Evolutionary conservation across 2,888 invertebrate genomes (phyloP).

Genomic region (Villa cingulata): DNA sequence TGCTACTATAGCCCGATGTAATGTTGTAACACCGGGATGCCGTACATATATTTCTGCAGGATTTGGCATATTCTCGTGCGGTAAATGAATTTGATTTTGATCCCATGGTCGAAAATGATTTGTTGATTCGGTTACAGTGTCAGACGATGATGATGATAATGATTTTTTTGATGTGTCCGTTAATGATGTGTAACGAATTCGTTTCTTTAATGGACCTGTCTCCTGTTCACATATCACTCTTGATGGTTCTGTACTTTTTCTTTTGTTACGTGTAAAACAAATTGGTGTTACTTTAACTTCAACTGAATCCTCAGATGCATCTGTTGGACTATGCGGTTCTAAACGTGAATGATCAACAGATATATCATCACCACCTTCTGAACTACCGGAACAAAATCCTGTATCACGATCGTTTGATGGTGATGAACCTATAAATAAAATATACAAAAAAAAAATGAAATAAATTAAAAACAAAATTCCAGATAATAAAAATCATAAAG

Average conservation of each 20-base stretch:
- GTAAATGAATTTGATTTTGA: constrained; percentile 27
- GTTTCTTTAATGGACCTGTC: constrained; percentile 54
- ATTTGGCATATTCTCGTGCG: constrained; percentile 36
- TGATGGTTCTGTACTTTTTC: constrained; percentile 52
- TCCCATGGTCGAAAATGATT: constrained; percentile 56
- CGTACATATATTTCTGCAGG: constrained; percentile 33
- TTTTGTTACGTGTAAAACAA: constrained; percentile 42
- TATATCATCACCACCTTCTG: constrained; percentile 49
- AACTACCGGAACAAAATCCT: constrained; percentile 55
- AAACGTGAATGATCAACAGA: constrained; percentile 37
- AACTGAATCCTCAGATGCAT: constrained; percentile 50
- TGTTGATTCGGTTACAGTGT: constrained; percentile 22
- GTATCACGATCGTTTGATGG: constrained; percentile 43
- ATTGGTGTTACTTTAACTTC: constrained; percentile 49
- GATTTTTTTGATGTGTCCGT: constrained; percentile 17
- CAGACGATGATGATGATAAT: background rate
- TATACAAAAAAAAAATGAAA: background rate
- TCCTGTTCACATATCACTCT: constrained; percentile 42
- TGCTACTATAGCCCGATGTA: constrained; percentile 23
- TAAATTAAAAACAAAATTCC: too few species aligned
- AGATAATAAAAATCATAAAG: too few species aligned
- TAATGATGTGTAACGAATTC: constrained; percentile 43
- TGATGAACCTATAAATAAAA: constrained; percentile 27
- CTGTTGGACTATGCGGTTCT: constrained; percentile 46
- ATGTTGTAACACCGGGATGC: constrained; percentile 35